phyloP scores from a whole-genome alignment of 1,140 invertebrate species.

The Nautilus pompilius region DNA sequence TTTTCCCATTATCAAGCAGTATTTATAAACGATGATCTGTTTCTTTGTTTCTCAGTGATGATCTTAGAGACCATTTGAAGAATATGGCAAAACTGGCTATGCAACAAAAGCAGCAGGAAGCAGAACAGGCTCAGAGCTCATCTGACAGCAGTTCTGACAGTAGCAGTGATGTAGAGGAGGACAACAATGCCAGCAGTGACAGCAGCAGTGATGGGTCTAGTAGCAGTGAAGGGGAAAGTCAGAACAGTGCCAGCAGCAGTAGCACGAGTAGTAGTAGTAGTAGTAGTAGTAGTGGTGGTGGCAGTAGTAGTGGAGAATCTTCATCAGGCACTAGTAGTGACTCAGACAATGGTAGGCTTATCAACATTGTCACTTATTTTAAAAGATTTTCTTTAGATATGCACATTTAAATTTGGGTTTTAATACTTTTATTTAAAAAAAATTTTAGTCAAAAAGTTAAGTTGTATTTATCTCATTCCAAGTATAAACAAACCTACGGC shows the following conservation, averaged over 20 bases:
- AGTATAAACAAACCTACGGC: too few species aligned
- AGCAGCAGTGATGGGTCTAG: constrained; percentile 10
- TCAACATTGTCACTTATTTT: too few species aligned
- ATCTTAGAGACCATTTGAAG: constrained; percentile 86
- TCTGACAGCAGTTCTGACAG: not conserved
- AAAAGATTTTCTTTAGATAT: too few species aligned
- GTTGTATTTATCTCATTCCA: too few species aligned
- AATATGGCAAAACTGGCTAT: constrained; percentile 67
- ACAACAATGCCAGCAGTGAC: constrained; percentile 11
- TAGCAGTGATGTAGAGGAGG: not conserved
- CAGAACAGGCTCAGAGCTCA: constrained; percentile 5
- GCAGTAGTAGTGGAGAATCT: constrained; percentile 27
- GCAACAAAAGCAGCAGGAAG: constrained; percentile 28
- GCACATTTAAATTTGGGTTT: too few species aligned
- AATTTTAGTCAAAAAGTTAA: too few species aligned
- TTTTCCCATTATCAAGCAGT: not conserved
- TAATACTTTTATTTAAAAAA: too few species aligned
- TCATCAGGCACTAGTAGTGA: constrained; percentile 15
- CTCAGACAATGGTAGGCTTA: not conserved
- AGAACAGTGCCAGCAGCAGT: not conserved
- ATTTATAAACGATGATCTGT: constrained; percentile 1
- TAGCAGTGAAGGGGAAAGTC: too few species aligned
- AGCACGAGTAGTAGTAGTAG: constrained; percentile 2
- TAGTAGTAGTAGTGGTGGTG: constrained; percentile 7
- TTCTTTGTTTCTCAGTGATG: constrained; percentile 64